phyloP scores from a whole-genome alignment of 1,140 invertebrate species.

The Metopolophium dirhodum region DNA sequence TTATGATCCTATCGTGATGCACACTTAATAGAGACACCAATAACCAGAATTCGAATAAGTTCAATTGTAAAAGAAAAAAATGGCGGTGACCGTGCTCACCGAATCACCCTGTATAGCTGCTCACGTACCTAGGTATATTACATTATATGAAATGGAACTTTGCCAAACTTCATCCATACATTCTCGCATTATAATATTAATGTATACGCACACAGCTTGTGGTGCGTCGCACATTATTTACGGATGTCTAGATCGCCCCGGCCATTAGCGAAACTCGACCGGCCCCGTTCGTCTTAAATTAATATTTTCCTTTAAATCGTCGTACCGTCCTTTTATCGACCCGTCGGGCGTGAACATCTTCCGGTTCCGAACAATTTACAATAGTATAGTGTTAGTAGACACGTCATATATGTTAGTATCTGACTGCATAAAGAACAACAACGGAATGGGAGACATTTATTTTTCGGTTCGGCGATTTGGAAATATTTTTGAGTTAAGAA shows the following conservation, averaged over 20 bases:
- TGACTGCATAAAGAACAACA: background rate
- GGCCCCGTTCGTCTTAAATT: background rate
- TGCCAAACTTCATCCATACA: conserved; percentile 18
- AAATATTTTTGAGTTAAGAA: background rate
- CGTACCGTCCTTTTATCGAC: background rate
- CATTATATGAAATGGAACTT: background rate
- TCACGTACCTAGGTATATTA: background rate
- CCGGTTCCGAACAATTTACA: background rate
- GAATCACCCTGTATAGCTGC: background rate
- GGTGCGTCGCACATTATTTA: background rate
- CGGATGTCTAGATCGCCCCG: background rate
- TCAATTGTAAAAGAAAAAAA: background rate
- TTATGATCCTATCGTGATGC: background rate
- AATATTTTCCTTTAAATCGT: background rate
- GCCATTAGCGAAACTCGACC: conserved; percentile 3
- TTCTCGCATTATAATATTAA: background rate
- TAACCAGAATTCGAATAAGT: background rate
- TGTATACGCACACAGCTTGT: conserved; percentile 19
- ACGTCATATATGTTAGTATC: background rate
- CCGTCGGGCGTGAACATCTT: background rate
- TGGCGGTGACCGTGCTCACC: background rate
- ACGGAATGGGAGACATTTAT: background rate
- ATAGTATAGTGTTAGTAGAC: background rate
- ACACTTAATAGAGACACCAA: background rate
- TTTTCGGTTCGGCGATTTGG: background rate